Percentiles rank a stretch among this genome's conserved stretches.
Conservation (phyloP, 64 coral and sea anemone genomes). For the Montipora capricornis region DNA sequence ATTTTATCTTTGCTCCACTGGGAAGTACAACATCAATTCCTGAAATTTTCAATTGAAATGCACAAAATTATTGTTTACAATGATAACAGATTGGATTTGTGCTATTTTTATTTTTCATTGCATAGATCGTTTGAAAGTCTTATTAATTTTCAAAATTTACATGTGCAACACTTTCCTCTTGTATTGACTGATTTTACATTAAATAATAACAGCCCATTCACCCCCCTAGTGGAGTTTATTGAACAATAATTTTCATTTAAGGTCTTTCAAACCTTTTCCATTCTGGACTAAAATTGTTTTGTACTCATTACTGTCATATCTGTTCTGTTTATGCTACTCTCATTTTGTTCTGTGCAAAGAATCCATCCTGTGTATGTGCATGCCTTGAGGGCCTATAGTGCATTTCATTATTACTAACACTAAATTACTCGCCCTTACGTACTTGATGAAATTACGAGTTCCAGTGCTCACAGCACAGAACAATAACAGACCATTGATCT, state of each 20-base stretch:
- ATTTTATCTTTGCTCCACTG: slow-evolving; percentile 32
- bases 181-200: neutral
- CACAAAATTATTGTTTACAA: slow-evolving; percentile 5
- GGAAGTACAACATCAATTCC: slow-evolving; percentile 53
- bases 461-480: neutral
- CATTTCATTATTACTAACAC: too few relatives aligned
- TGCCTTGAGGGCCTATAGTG: too few relatives aligned
- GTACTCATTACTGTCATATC: neutral
- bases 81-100: neutral
- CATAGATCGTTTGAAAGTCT: neutral
- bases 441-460: too few relatives aligned
- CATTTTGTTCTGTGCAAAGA: too few relatives aligned
- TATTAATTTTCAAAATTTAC: neutral
- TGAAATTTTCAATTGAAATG: slow-evolving; percentile 1
- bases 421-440: too few relatives aligned
- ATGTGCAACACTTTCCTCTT: neutral
- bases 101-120: neutral
- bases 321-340: neutral
- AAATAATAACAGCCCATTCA: too few relatives aligned
- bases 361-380: too few relatives aligned
- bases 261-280: too few relatives aligned
- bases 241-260: too few relatives aligned
- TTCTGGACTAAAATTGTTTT: too few relatives aligned
- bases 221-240: too few relatives aligned
- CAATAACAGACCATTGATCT: neutral